Evolutionary conservation across 2,797 vertebrate genomes (phyloP), one percentile per base, ranked within the genome.

Genomic region (Lagocephalus sceleratus): DNA sequence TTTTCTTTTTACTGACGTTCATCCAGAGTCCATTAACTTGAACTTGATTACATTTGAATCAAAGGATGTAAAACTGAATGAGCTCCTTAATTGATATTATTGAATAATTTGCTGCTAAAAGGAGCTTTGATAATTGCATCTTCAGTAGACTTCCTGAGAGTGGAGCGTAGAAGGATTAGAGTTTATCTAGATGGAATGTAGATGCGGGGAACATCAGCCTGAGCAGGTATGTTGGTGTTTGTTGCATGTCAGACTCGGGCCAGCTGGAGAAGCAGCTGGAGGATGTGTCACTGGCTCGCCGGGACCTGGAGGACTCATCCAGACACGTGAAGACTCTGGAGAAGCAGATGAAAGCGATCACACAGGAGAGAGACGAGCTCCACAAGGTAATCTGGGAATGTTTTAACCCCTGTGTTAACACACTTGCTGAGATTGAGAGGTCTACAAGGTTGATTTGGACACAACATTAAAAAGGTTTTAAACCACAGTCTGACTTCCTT

Each of bases 351-450:
- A 97, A 89, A 88, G 76, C 66, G 0, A 21, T 95, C 42, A 89
- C 92, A 49, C 94, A 93, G 85, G 97, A 98, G 77, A 92, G 86
- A 68, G 95, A 98, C 16, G 94, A 95, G 72, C 78, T 97, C 48
- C 94, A 94, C 72, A 98, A 97, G 96, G 97, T 99, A 75, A 14
- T 14, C 32, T 2, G 23, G 7, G 29, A 7, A 35, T 22, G 21
- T 22, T 17, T 10, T 26, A 42, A 26, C 20, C 17, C 53, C 19
- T 12, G 6, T 19, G 17, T 43, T 45, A 2, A 16, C 42, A 5
- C 3, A 35, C 16, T 16, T 35, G n/a, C 19, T 42, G 39, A 17
- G 4, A 6, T 32, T 29, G 8, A 35, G 32, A 14, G 4, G 32
- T 3, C 23, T 3, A 15, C 16, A 20, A 21, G 8, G 20, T 3